Evolutionary conservation across 2,113 vertebrate genomes (phyloP).

Genomic region (Dipodomys stephensi): DNA sequence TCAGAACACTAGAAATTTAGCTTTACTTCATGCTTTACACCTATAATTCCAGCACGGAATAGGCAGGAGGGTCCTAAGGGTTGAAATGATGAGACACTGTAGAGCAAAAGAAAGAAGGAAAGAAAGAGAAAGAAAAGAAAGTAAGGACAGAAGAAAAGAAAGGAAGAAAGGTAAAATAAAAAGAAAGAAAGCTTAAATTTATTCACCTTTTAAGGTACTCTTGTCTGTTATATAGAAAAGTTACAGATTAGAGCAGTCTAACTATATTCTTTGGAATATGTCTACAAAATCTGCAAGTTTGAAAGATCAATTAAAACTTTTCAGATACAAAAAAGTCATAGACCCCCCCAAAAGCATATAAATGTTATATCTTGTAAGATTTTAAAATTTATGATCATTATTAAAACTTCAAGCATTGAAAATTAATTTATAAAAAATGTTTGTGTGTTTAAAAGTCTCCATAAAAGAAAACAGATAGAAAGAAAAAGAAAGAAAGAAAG

Average conservation of each 20-base stretch:
- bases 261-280: background rate
- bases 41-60: too few relatives aligned
- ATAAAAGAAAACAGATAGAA: background rate
- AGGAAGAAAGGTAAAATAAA: too few relatives aligned
- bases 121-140: too few relatives aligned
- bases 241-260: background rate
- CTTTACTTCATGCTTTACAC: too few relatives aligned
- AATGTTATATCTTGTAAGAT: background rate
- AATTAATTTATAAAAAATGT: background rate
- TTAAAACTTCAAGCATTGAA: slow-evolving; percentile 36
- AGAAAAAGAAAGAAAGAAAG: background rate
- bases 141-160: too few relatives aligned
- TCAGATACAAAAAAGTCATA: slow-evolving; percentile 1
- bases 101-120: too few relatives aligned
- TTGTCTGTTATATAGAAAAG: background rate
- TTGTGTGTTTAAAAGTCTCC: background rate
- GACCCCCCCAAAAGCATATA: background rate
- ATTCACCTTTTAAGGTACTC: background rate
- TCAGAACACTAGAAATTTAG: background rate
- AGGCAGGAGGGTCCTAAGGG: too few relatives aligned
- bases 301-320: background rate
- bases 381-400: slow-evolving; percentile 13
- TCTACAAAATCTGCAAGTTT: background rate
- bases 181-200: background rate
- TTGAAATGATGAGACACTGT: too few relatives aligned